These are phyloP conservation scores for Epinotia brunnichana DNA, from an alignment of 2,888 invertebrate species.

Conservation along the genomic window DNA sequence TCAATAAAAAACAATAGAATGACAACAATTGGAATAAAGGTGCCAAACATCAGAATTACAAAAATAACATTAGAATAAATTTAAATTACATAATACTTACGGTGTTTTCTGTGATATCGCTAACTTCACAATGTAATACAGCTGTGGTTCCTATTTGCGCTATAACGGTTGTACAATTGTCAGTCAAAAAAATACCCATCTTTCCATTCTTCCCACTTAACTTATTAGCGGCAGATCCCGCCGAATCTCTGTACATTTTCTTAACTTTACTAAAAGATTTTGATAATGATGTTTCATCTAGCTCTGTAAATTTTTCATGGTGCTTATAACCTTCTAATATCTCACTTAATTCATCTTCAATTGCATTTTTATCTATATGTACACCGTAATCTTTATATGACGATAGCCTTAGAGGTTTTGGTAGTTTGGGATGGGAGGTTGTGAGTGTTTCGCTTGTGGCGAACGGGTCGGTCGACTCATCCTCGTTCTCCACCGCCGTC, in stretches of 20 bases:
- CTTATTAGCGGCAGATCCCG: slow-evolving; percentile 73
- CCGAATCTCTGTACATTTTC: slow-evolving; percentile 80
- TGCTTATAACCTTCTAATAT: slow-evolving; percentile 64
- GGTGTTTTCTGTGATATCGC: slow-evolving; percentile 85
- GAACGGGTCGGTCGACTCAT: slow-evolving; percentile 61
- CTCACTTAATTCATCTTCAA: slow-evolving; percentile 64
- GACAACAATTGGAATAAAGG: no score
- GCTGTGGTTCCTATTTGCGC: slow-evolving; percentile 86
- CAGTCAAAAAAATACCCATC: slow-evolving; percentile 83
- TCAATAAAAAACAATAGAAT: no score
- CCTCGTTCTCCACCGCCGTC: slow-evolving; percentile 56
- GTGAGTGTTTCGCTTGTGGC: slow-evolving; percentile 62
- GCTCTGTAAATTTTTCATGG: slow-evolving; percentile 58
- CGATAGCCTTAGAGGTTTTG: slow-evolving; percentile 71
- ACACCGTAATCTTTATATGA: slow-evolving; percentile 69
- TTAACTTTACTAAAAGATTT: slow-evolving; percentile 75
- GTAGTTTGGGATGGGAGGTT: slow-evolving; percentile 65
- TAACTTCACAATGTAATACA: slow-evolving; percentile 85
- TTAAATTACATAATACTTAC: slow-evolving; percentile 66
- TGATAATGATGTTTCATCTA: slow-evolving; percentile 67
- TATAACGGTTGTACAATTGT: slow-evolving; percentile 85
- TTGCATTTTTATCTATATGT: slow-evolving; percentile 70
- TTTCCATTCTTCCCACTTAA: slow-evolving; percentile 71
- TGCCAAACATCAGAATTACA: background rate
- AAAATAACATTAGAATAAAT: background rate